Evolutionary conservation across 2,113 vertebrate genomes (phyloP), one percentile per base, ranked within the genome.

Genomic region (Brachypteracias leptosomus): DNA sequence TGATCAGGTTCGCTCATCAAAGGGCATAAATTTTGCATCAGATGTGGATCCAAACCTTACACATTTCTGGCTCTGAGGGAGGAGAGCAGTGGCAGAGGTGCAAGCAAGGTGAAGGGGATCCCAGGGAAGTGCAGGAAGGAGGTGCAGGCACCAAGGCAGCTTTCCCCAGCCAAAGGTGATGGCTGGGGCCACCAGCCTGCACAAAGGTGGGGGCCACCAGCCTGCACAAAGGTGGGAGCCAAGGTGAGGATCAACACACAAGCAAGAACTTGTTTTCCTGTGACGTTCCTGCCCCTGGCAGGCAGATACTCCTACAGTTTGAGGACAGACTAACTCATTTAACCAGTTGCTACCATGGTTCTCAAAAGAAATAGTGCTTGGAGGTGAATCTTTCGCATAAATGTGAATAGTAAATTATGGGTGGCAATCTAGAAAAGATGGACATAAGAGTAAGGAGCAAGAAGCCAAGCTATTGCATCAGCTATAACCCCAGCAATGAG

Each of bases 231-330:
- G 7, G 2, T 15, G 10, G 6, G 6, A 4, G 20, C 58, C 3
- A 1, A 51, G 11, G 8, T 26, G 17, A 13, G 31, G 5, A 21
- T 12, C 22, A 22, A 38, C 42, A 16, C 19, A 33, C 70, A 35
- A 59, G 35, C 25, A 66, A 74, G 19, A 25, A 10, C 12, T 28
- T 20, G 15, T 78, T n/a, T 19, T 46, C 47, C 57, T 59, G 29
- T 11, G 78, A 7, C 4, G 17, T 35, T 89, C 52, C 38, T 47
- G 72, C 10, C 40, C 62, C 42, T 58, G 33, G 40, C 51, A 63
- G 51, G 35, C 26, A 55, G 47, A 15, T 4, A 6, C 13, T 2
- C 3, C 79, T 36, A 2, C 0, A 1, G 4, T 35, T 42, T 11
- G 8, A 76, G 55, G 59, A 54, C 25, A 2, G 19, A 31, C 31